Evolutionary conservation across 2,888 invertebrate species (phyloP), one percentile per base, ranked within the genome.

Genomic region (Alloplasta piceator): DNA sequence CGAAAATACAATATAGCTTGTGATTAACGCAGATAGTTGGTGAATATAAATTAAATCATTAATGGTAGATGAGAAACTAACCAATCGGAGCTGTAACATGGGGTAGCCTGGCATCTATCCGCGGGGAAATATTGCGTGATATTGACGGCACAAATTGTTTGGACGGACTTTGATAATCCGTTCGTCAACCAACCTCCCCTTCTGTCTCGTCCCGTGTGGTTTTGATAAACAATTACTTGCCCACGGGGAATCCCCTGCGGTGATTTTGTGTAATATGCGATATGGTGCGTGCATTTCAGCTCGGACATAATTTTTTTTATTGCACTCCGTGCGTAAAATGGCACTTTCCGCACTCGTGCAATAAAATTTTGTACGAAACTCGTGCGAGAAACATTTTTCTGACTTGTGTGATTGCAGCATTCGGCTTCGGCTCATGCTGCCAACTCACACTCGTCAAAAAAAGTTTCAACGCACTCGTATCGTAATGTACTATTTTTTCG

Each of bases 21-120:
- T n/a, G 75, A 78, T 63, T 82, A 38, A 72, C 66, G 36, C 58
- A 3, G 61, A 78, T 75, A 61, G 38, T 70, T 78, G 78, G 63
- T 78, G 82, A 82, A 82, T 82, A 82, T 72, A 82, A 82, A 82
- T 82, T 78, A 78, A 82, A 82, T 82, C 78, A 75, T 82, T 82
- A 82, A 75, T 56, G 56, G 55, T 50, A 68, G 67, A 82, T 78
- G 66, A 75, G 70, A 60, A 78, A 74, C 78, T 74, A 78, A 61
- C 70, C 61, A 71, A 41, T 26, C 38, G 38, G 71, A 48, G 66
- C 26, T 78, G 67, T 63, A 66, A 63, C 48, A 66, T 66, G 46
- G 60, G 52, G 50, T 14, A 26, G 7, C 6, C 0, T 41, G 5
- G 9, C 16, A 14, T 38, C 16, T 68, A 58, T 60, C 67, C 56